Conservation (phyloP, 2,113 vertebrate genomes). For the Heliornis fulica region DNA sequence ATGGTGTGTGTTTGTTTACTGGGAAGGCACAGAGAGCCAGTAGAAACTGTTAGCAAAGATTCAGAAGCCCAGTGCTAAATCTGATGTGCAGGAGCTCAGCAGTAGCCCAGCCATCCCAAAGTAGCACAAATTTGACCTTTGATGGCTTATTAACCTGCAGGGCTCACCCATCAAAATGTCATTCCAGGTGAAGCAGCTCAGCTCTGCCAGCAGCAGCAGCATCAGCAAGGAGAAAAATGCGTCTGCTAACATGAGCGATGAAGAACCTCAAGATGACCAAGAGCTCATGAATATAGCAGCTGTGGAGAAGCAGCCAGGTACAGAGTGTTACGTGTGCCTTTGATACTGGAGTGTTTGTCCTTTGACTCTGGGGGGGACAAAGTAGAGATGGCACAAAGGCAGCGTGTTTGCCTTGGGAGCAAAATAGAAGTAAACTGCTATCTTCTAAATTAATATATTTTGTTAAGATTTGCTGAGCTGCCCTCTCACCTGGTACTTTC, state of each 20-base stretch:
- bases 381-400: neutral
- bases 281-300: conserved; percentile 64
- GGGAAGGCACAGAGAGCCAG: neutral
- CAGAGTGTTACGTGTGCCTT: neutral
- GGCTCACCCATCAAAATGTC: neutral
- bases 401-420: neutral
- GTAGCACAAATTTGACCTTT: neutral
- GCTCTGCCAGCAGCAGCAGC: conserved; percentile 78
- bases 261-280: conserved; percentile 67
- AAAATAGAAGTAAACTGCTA: neutral
- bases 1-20: neutral
- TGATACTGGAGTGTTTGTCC: neutral
- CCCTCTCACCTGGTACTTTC: neutral
- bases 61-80: neutral
- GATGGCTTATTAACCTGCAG: neutral
- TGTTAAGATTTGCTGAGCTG: neutral
- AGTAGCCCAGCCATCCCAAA: neutral
- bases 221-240: conserved; percentile 71
- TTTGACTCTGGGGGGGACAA: neutral
- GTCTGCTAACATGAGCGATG: conserved; percentile 62
- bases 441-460: neutral
- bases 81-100: neutral
- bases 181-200: conserved; percentile 75
- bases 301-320: conserved; percentile 76
- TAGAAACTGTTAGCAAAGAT: neutral